These are phyloP conservation scores for Vanessa tameamea DNA, from an alignment of 1,140 invertebrate genomes.

Conservation along the genomic window DNA sequence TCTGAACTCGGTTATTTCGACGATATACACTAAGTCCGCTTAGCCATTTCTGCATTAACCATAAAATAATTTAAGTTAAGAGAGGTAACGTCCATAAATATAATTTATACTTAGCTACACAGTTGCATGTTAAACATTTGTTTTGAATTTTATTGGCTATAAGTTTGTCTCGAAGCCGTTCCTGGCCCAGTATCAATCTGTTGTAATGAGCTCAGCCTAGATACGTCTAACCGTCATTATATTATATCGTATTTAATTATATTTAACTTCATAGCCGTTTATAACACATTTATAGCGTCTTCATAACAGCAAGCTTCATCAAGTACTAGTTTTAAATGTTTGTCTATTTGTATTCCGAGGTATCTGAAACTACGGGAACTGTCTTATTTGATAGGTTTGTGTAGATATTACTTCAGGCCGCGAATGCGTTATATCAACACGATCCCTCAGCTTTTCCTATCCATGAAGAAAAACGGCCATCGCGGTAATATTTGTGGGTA, in stretches of 20 bases:
- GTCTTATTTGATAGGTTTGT: too few relatives aligned
- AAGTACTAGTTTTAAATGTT: too few relatives aligned
- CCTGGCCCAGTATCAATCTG: conserved; percentile 4
- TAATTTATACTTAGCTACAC: background rate
- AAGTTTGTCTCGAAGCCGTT: conserved; percentile 1
- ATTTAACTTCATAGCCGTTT: background rate
- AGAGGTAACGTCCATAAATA: conserved; percentile 5
- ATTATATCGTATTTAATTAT: background rate
- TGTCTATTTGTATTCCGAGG: too few relatives aligned
- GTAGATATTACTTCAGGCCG: too few relatives aligned
- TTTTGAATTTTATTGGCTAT: conserved; percentile 1
- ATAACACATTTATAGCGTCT: background rate
- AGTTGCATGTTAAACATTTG: conserved; percentile 1
- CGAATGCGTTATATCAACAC: too few relatives aligned
- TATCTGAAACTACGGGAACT: too few relatives aligned
- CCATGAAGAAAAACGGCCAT: too few relatives aligned
- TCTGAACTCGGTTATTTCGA: too few relatives aligned
- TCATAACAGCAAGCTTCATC: too few relatives aligned
- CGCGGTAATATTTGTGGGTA: too few relatives aligned
- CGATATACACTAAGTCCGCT: background rate
- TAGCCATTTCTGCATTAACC: background rate
- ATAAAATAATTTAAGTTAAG: conserved; percentile 1
- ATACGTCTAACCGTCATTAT: background rate
- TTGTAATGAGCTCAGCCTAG: background rate
- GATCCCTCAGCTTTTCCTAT: too few relatives aligned